phyloP scores from a whole-genome alignment of 2,888 invertebrate genomes.

The Brachycybe producta region DNA sequence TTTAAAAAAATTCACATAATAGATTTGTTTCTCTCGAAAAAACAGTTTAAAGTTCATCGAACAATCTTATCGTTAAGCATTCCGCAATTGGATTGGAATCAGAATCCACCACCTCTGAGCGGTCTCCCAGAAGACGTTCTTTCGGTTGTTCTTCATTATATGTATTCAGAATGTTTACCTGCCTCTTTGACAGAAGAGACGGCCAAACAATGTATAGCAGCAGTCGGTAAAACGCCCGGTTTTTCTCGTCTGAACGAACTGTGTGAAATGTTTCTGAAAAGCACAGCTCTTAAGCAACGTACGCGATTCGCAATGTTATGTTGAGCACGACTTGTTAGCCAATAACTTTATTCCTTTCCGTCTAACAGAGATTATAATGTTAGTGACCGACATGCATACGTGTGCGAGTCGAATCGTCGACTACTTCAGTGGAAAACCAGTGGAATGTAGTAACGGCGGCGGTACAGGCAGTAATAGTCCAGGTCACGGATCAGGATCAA shows the following conservation, averaged over 20 bases:
- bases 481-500: conserved; percentile 15
- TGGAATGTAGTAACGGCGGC: too few species aligned
- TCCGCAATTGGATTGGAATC: conserved; percentile 43
- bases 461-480: conserved; percentile 17
- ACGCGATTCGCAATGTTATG: conserved; percentile 32
- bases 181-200: conserved; percentile 44
- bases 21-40: background rate
- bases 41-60: conserved; percentile 40
- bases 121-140: conserved; percentile 48
- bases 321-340: background rate
- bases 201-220: conserved; percentile 40
- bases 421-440: conserved; percentile 38
- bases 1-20: background rate
- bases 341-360: background rate
- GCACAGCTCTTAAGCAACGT: conserved; percentile 51
- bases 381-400: conserved; percentile 50
- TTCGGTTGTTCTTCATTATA: conserved; percentile 46
- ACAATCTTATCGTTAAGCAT: conserved; percentile 44
- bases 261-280: conserved; percentile 47
- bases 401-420: conserved; percentile 48
- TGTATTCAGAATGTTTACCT: conserved; percentile 51
- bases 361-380: conserved; percentile 45
- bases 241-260: conserved; percentile 43
- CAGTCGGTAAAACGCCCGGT: conserved; percentile 37
- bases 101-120: conserved; percentile 36